Conservation (phyloP, 2,888 invertebrate species). For the Sphinx pinastri region DNA sequence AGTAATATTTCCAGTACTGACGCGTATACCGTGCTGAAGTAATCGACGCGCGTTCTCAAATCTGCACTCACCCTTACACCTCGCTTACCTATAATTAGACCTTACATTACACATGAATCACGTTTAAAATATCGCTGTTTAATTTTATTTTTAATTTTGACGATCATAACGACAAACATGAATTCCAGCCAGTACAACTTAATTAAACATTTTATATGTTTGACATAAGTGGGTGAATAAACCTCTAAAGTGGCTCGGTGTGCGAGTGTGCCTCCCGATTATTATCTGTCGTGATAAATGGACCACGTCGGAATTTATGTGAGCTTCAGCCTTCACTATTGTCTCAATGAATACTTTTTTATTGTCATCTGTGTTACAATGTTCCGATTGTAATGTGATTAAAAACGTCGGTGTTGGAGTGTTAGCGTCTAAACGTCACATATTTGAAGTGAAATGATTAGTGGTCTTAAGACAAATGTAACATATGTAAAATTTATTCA, state of each 20-base stretch:
- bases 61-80: too few relatives aligned
- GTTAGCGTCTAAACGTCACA: neutral
- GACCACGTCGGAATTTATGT: slow-evolving; percentile 79
- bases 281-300: slow-evolving; percentile 80
- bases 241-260: slow-evolving; percentile 69
- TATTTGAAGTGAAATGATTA: neutral
- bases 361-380: slow-evolving; percentile 67
- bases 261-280: slow-evolving; percentile 64
- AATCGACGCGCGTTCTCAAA: too few relatives aligned
- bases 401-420: slow-evolving; percentile 68
- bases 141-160: neutral
- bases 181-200: slow-evolving; percentile 42
- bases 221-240: slow-evolving; percentile 65
- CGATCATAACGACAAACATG: slow-evolving; percentile 10
- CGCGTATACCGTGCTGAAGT: too few relatives aligned
- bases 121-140: neutral
- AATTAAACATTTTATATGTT: slow-evolving; percentile 52
- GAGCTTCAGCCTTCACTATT: slow-evolving; percentile 75
- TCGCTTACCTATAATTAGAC: neutral
- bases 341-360: slow-evolving; percentile 83
- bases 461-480: too few relatives aligned
- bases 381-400: slow-evolving; percentile 42
- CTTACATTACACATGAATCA: neutral
- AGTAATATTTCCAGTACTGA: too few relatives aligned
- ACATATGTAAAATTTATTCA: too few relatives aligned